Evolutionary conservation across 1,140 invertebrate genomes (phyloP).

Genomic region (Spodoptera litura): DNA sequence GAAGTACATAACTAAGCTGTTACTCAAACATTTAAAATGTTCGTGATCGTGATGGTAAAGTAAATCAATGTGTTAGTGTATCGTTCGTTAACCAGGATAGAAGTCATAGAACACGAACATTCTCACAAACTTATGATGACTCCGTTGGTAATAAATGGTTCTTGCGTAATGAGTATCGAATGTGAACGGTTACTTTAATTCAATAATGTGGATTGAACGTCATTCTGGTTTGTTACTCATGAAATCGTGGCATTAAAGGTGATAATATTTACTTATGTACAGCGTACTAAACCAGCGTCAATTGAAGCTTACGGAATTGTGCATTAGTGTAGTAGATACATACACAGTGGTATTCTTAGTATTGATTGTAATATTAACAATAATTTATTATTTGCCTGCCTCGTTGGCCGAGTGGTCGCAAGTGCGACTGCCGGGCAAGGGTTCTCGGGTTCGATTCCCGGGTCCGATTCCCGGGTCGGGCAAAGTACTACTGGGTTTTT

Average conservation of each 20-base stretch:
- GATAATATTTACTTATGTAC: neutral
- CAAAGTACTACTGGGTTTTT: too few relatives aligned
- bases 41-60: constrained; percentile 17
- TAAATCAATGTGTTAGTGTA: constrained; percentile 51
- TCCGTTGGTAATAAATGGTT: constrained; percentile 49
- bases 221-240: constrained; percentile 20
- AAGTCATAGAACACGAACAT: constrained; percentile 59
- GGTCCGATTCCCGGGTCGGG: too few relatives aligned
- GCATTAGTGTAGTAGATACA: too few relatives aligned
- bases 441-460: too few relatives aligned
- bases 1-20: neutral
- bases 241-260: constrained; percentile 18
- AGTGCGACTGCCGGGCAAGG: too few relatives aligned
- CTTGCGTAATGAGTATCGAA: constrained; percentile 51
- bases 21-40: constrained; percentile 17
- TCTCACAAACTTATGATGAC: constrained; percentile 54
- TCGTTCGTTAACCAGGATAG: constrained; percentile 48
- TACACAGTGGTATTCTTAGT: too few relatives aligned
- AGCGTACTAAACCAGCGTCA: neutral
- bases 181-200: constrained; percentile 42
- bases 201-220: constrained; percentile 10
- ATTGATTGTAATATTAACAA: too few relatives aligned
- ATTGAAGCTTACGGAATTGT: too few relatives aligned
- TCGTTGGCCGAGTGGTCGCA: too few relatives aligned
- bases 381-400: too few relatives aligned